Evolutionary conservation across 2,113 vertebrate species (phyloP), one percentile per base, ranked within the genome.

Genomic region (Anseranas semipalmata): DNA sequence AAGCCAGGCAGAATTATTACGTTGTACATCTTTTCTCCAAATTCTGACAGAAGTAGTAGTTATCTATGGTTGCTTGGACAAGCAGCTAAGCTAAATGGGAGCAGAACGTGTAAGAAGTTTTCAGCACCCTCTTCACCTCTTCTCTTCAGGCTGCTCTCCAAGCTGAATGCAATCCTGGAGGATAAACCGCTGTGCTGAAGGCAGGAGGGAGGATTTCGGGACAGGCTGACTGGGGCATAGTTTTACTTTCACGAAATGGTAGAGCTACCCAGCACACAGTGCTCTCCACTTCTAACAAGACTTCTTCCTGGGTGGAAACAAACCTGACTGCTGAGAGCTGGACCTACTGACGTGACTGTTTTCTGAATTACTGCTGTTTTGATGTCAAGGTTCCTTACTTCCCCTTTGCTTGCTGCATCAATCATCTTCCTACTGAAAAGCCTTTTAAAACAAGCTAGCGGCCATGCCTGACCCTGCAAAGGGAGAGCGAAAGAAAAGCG

Each of bases 171-270:
- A 39, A 13, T n/a, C 76, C 75, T 43, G 41, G 52, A 84, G 66
- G 76, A 81, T 22, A 62, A 76, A 48, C 27, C 0, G 2, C 85
- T 71, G 65, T 22, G 18, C 35, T 70, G 86, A 83, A 71, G 30
- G 58, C 39, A 66, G 70, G 32, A 52, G 67, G 68, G 71, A 86
- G 68, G 50, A 59, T 95, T 92, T 95, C n/a, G n/a, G 89, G 87
- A 30, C 65, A 71, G 80, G 35, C 80, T 43, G 5, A 45, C 76
- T 55, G 80, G 63, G 19, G 20, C 88, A 7, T 55, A 46, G 55
- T 78, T 85, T 82, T 87, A 35, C 58, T 94, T 82, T 75, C 62
- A 82, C 72, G 70, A 78, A 91, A 56, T 87, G 17, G 83, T 45
- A 53, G 67, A 66, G 89, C 63, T 81, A 58, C 72, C 46, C 63